Evolutionary conservation across 1,140 invertebrate genomes (phyloP).

Genomic region (Phymorhynchus buccinoides): DNA sequence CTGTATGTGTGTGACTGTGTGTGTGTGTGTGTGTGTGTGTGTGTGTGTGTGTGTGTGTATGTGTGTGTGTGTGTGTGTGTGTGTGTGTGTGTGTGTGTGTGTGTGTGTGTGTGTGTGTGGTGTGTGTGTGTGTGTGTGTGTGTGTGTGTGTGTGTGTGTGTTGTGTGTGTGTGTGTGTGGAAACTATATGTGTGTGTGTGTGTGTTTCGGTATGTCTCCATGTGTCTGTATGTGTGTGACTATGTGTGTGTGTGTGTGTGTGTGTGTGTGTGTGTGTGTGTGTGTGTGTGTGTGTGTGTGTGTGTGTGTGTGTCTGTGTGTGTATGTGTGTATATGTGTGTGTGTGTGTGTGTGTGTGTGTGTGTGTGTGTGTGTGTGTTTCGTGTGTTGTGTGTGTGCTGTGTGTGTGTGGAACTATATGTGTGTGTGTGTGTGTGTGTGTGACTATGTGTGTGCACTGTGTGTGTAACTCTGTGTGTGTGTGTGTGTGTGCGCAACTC

Average conservation of each 20-base stretch:
- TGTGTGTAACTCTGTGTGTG: too few relatives aligned
- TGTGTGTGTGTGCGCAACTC: too few relatives aligned
- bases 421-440: too few relatives aligned
- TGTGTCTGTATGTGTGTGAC: neutral
- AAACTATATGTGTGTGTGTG: neutral
- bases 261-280: neutral
- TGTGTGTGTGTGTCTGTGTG: neutral
- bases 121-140: neutral
- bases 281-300: neutral
- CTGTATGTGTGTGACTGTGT: neutral
- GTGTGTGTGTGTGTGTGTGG: neutral
- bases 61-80: slow-evolving; percentile 17
- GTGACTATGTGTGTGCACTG: too few relatives aligned
- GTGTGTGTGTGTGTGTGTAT: neutral
- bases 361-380: neutral
- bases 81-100: neutral
- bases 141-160: too few relatives aligned
- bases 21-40: neutral
- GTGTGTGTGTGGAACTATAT: too few relatives aligned
- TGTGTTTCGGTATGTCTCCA: neutral
- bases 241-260: slow-evolving; percentile 10
- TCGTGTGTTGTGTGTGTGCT: neutral
- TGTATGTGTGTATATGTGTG: neutral
- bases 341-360: neutral
- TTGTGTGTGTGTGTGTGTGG: neutral